phyloP scores from a whole-genome alignment of 2,888 invertebrate genomes.

The Caenorhabditis virilis region DNA sequence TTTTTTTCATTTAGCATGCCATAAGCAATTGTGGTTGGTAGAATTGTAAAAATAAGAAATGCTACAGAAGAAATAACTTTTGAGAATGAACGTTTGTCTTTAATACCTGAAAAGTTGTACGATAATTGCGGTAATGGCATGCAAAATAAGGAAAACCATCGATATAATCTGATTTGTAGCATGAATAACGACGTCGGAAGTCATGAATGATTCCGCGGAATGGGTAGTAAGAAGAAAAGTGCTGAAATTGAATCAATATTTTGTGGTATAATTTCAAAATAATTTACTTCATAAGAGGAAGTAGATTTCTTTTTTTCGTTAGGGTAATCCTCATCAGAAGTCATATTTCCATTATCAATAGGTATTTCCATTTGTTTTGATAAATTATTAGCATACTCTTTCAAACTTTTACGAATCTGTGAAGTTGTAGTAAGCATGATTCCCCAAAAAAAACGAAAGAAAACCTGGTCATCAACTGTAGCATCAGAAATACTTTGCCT shows the following conservation, averaged over 20 bases:
- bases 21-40: slow-evolving; percentile 74
- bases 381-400: slow-evolving; percentile 21
- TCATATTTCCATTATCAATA: no score
- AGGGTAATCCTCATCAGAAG: no score
- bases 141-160: slow-evolving; percentile 72
- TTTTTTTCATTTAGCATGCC: slow-evolving; percentile 74
- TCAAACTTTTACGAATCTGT: slow-evolving; percentile 23
- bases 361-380: slow-evolving; percentile 21
- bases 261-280: no score
- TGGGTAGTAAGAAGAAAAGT: slow-evolving; percentile 56
- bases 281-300: no score
- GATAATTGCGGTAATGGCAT: no score
- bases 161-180: slow-evolving; percentile 73
- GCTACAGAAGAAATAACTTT: slow-evolving; percentile 73
- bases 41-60: slow-evolving; percentile 75
- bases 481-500: slow-evolving; percentile 66
- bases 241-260: no score
- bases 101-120: slow-evolving; percentile 69
- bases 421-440: slow-evolving; percentile 1
- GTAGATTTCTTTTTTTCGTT: no score
- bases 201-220: slow-evolving; percentile 72
- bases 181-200: slow-evolving; percentile 71
- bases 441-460: no score
- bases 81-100: slow-evolving; percentile 72
- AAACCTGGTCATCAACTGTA: slow-evolving; percentile 63